Evolutionary conservation across 2,888 invertebrate genomes (phyloP).

Genomic region (Chorisops tibialis): DNA sequence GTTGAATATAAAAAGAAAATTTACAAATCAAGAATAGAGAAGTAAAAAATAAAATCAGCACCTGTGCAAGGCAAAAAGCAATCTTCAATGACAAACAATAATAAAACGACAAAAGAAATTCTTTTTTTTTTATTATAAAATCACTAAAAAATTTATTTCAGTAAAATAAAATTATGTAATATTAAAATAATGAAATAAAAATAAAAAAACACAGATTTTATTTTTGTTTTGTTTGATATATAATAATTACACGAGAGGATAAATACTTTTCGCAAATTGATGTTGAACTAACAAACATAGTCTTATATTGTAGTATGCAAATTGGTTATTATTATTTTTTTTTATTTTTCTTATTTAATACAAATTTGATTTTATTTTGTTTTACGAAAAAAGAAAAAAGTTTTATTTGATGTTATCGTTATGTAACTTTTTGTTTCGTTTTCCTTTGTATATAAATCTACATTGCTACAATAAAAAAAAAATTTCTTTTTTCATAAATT

Average conservation of each 20-base stretch:
- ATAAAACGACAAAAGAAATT: constrained; percentile 6
- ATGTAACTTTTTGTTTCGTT: neutral
- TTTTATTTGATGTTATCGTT: neutral
- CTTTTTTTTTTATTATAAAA: constrained; percentile 22
- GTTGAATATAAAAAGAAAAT: no score
- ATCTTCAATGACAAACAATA: neutral
- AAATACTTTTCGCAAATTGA: constrained; percentile 17
- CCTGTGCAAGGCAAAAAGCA: no score
- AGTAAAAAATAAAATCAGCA: no score
- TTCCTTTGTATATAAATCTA: neutral
- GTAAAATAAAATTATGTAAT: constrained; percentile 22
- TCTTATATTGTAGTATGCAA: neutral
- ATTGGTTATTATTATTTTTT: constrained; percentile 5
- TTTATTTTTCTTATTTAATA: neutral
- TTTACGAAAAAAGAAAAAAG: neutral
- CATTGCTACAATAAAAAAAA: no score
- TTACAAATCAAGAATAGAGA: no score
- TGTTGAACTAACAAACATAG: constrained; percentile 11
- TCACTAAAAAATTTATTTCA: constrained; percentile 25
- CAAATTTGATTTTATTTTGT: constrained; percentile 14
- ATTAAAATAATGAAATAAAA: constrained; percentile 22
- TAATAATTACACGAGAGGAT: constrained; percentile 22
- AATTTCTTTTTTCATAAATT: no score
- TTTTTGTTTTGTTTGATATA: constrained; percentile 9
- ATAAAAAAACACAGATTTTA: constrained; percentile 8